Evolutionary conservation across 1,140 invertebrate genomes (phyloP).

Genomic region (Hermetia illucens): DNA sequence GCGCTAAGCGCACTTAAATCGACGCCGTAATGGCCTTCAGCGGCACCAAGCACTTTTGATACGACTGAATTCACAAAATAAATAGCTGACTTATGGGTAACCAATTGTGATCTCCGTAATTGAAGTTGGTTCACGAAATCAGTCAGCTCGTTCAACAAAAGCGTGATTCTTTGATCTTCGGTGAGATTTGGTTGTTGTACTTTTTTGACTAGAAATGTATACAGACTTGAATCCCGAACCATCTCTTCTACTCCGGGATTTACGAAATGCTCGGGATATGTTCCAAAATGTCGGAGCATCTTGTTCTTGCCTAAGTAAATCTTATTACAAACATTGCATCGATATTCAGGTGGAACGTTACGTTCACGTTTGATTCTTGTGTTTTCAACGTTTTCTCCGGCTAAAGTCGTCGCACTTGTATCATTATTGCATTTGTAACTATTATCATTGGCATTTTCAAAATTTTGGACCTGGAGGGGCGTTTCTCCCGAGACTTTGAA

Average conservation of each 20-base stretch:
- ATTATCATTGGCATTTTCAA: conserved; percentile 14
- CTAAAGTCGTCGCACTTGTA: neutral
- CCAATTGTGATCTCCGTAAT: conserved; percentile 21
- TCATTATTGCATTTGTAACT: conserved; percentile 11
- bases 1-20: conserved; percentile 22
- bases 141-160: conserved; percentile 22
- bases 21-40: conserved; percentile 25
- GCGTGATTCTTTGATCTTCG: conserved; percentile 26
- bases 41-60: conserved; percentile 22
- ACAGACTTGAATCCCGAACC: too few species aligned
- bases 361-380: conserved; percentile 8
- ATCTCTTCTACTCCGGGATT: conserved; percentile 6
- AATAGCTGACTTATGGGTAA: conserved; percentile 24
- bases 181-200: conserved; percentile 18
- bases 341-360: conserved; percentile 16
- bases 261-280: conserved; percentile 18
- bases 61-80: conserved; percentile 21
- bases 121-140: conserved; percentile 26
- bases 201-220: conserved; percentile 18
- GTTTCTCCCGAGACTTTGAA: neutral
- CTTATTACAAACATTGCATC: conserved; percentile 23
- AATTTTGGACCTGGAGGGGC: conserved; percentile 6
- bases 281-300: conserved; percentile 21
- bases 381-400: neutral
- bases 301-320: conserved; percentile 24